These are phyloP conservation scores for Lepidothrix coronata DNA, from an alignment of 2,113 vertebrate species.

Conservation along the genomic window DNA sequence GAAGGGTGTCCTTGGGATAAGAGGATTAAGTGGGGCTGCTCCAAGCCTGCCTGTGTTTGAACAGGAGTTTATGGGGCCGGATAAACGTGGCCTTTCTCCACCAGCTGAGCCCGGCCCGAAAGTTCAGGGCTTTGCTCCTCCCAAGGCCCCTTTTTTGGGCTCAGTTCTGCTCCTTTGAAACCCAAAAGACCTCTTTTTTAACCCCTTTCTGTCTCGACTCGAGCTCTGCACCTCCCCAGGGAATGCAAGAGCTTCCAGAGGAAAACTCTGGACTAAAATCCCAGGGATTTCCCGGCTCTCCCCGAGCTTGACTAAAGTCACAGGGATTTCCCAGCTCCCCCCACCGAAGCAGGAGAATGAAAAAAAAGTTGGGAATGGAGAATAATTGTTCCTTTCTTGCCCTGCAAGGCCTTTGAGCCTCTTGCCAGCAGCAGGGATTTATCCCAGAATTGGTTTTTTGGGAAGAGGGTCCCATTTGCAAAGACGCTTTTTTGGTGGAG, in stretches of 20 bases:
- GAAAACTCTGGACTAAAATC: too few species aligned
- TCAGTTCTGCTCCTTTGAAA: not conserved
- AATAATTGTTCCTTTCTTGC: not conserved
- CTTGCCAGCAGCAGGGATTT: not conserved
- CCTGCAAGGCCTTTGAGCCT: not conserved
- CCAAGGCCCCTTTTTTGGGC: not conserved
- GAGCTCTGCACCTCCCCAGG: not conserved
- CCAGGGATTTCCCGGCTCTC: too few species aligned
- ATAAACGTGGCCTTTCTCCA: not conserved
- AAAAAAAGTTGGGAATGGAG: not conserved
- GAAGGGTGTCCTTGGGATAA: not conserved
- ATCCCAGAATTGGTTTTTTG: not conserved
- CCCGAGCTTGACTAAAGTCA: not conserved
- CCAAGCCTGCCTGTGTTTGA: not conserved
- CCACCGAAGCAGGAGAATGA: not conserved
- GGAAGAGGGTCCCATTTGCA: not conserved
- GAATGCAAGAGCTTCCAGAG: not conserved
- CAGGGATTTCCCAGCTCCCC: not conserved
- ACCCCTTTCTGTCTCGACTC: rapidly evolving
- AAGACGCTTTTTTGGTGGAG: not conserved
- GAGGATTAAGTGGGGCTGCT: not conserved
- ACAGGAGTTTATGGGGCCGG: not conserved
- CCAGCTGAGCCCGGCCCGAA: too few species aligned
- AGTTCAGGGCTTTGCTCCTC: not conserved
- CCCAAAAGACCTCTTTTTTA: not conserved